Conservation (phyloP, 2,113 vertebrate genomes). For the Genyomyrus donnyi region DNA sequence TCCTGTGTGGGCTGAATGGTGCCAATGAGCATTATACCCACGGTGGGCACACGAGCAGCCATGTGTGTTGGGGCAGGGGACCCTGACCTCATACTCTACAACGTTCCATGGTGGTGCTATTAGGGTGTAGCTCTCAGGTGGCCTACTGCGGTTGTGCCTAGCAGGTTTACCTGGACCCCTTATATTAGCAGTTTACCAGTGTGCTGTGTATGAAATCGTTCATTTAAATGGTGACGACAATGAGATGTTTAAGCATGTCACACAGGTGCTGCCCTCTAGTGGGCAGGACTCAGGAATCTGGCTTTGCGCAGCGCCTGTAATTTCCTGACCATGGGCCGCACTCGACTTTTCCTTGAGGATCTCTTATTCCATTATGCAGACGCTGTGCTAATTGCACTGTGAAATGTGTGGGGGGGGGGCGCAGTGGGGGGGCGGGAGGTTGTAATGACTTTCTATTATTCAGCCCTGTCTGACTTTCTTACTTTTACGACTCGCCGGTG, state of each 20-base stretch:
- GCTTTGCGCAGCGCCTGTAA: not conserved
- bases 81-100: not conserved
- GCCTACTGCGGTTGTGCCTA: not conserved
- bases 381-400: not conserved
- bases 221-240: not conserved
- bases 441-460: not conserved
- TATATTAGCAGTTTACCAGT: not conserved
- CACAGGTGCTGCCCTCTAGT: not conserved
- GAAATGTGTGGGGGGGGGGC: not conserved
- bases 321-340: not conserved
- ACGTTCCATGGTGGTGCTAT: not conserved
- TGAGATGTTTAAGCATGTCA: not conserved
- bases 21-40: not conserved
- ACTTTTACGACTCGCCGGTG: not conserved
- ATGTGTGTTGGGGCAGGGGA: not conserved
- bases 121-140: not conserved
- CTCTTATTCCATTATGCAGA: not conserved
- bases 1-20: not conserved
- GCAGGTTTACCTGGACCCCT: not conserved
- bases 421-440: not conserved
- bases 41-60: not conserved
- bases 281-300: not conserved
- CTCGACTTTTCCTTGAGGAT: not conserved
- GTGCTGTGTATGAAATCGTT: not conserved
- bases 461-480: not conserved